A percentile compares a stretch with the other conserved stretches of the same genome.
Evolutionary conservation across 2,888 invertebrate species (phyloP).

Genomic region (Callosobruchus maculatus): DNA sequence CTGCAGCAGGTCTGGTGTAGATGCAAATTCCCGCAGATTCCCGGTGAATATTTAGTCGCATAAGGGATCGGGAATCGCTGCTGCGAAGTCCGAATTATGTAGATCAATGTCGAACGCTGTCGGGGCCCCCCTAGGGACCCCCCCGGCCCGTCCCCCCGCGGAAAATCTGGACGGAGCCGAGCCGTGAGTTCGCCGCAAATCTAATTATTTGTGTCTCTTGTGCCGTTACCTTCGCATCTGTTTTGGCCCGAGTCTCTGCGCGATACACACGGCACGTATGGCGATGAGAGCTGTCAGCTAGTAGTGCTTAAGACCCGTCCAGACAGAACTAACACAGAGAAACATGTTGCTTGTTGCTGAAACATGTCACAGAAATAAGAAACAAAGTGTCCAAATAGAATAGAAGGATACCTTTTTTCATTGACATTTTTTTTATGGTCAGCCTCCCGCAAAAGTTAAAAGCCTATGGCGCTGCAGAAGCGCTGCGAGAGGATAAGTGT

Average conservation of each 20-base stretch:
- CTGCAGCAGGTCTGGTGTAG: constrained; percentile 11
- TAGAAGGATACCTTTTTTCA: no score
- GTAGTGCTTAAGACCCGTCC: not conserved
- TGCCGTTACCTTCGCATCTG: not conserved
- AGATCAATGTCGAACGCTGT: constrained; percentile 20
- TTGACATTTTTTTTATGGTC: no score
- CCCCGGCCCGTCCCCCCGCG: constrained; percentile 8
- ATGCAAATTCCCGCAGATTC: constrained; percentile 15
- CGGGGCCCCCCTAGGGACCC: constrained; percentile 12
- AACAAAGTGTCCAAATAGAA: no score
- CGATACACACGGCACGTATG: not conserved
- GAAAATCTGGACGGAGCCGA: constrained; percentile 11
- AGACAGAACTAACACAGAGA: no score
- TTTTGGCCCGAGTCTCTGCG: not conserved
- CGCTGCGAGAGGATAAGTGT: no score
- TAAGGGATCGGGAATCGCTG: constrained; percentile 15
- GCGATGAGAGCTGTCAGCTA: not conserved
- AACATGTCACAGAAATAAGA: no score
- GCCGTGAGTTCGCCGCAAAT: constrained; percentile 5
- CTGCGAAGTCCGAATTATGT: constrained; percentile 21
- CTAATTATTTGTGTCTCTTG: constrained; percentile 9
- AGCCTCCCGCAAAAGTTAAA: no score
- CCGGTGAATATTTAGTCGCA: constrained; percentile 20
- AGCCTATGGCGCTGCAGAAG: no score
- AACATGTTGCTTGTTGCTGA: no score